These are phyloP conservation scores for Musca vetustissima DNA, from an alignment of 1,140 invertebrate species.

Conservation along the genomic window DNA sequence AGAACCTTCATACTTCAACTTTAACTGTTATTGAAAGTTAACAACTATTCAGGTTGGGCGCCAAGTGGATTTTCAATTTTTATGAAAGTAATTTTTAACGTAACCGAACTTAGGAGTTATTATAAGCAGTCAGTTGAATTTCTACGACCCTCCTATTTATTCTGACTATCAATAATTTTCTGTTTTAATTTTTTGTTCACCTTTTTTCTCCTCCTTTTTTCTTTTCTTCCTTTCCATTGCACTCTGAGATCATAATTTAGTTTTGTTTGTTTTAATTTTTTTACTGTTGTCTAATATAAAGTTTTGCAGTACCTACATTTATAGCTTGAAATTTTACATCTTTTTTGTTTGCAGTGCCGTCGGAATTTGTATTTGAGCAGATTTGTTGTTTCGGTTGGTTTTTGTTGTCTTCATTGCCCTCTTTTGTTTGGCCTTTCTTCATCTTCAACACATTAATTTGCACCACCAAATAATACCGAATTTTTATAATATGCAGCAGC, in stretches of 20 bases:
- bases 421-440: no score
- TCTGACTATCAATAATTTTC: not conserved
- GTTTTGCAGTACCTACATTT: not conserved
- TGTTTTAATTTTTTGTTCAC: not conserved
- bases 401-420: conserved; percentile 60
- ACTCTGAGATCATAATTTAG: conserved; percentile 55
- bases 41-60: no score
- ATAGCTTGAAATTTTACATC: not conserved
- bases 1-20: no score
- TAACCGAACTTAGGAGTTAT: no score
- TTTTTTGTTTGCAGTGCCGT: not conserved
- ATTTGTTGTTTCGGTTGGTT: not conserved
- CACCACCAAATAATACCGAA: conserved; percentile 79
- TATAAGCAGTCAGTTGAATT: not conserved
- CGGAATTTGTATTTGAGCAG: not conserved
- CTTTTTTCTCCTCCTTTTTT: not conserved
- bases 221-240: conserved; percentile 37
- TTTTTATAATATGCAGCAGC: conserved; percentile 78
- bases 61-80: no score
- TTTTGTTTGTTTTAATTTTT: not conserved
- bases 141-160: not conserved
- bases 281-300: conserved; percentile 15
- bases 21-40: no score
- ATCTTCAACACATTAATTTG: no score
- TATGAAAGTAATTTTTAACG: no score